Base-by-base conservation (phyloP, 2,797 vertebrate species). In the Sebastes hopkinsi region DNA sequence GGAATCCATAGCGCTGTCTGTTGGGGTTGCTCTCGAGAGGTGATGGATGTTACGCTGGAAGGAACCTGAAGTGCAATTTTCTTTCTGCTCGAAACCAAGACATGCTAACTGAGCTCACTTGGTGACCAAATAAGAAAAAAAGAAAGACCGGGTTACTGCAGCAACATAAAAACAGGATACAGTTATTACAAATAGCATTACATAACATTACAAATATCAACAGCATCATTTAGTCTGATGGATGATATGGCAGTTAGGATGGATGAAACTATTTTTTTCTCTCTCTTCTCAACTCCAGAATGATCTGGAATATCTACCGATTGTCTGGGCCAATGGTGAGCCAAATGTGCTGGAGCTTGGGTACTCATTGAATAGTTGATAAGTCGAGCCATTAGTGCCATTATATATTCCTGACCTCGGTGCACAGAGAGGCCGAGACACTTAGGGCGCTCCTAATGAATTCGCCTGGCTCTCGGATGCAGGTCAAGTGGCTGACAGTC, bases 301-400 rank as follows among this genome's bases (percentile, higher is more conserved):
- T 82, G 54, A 75, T 72, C 8, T 66, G 46, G 14, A 30, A 30
- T 67, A 62, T 52, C 22, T 50, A 46, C 67, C 27, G n/a, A 25
- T 65, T 66, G 30, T n/a, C 52, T 46, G 8, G 4, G 30, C 55
- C 55, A 46, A 55, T 18, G 18, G 12, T 29, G 52, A 72, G 64
- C 55, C 27, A 81, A 65, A 68, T 64, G 55, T 36, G 61, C 65
- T 36, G 61, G 46, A 64, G 30, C 61, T 66, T 50, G 32, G 81
- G 65, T 42, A 38, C 64, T 80, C 79, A 85, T 72, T 87, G 52
- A 90, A 87, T 70, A 73, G 76, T 84, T 83, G 69, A 88, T 76
- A 81, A 72, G 5, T 34, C 16, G 22, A 82, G 78, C 69, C 70
- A 82, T 90, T 85, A 82, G 75, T 23, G 22, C 27, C 56, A 16